Base-by-base conservation (phyloP, 2,113 vertebrate genomes). In the Hippoglossus stenolepis region DNA sequence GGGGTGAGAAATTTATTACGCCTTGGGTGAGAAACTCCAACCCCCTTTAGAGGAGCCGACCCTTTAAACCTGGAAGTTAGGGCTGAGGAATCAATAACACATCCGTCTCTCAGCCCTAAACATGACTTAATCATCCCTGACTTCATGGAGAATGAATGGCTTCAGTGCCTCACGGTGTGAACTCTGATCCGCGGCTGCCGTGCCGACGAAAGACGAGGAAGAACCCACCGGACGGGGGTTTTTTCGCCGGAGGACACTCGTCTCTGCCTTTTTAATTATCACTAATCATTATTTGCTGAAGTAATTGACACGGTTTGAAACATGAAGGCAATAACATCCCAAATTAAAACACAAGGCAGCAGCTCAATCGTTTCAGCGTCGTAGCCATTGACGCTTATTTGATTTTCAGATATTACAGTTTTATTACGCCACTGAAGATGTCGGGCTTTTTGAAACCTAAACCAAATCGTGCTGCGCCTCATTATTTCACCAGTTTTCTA, bases 1-100 rank as follows among this genome's bases (percentile, higher is more conserved):
- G 31, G 65, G 26, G 17, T 75, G 70, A 79, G 71, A 58, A 24
- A 81, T 81, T 83, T 54, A 53, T 62, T 73, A 71, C 43, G 60
- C 49, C n/a, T 73, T 6, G 31, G 31, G 31, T 31, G 56, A 70
- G 59, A 65, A 73, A 65, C 77, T 26, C 38, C 54, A 57, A 66
- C 64, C 31, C 38, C 53, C 69, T 65, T 58, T 18, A 43, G 65
- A 31, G 13, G 21, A 11, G 14, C 31, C 23, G 70, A 66, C 45
- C 54, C 47, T 51, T 77, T 45, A 58, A 61, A 72, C 47, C 64
- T 31, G 31, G 13, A 28, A 17, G 57, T 64, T 40, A 35, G n/a
- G 45, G 7, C 60, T n/a, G 51, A 31, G 9, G 2, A 68, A 79
- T 79, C 53, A 53, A 62, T 63, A 45, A 13, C 7, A 7, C 31